Evolutionary conservation across 2,797 vertebrate genomes (phyloP).

Genomic region (Sphaeramia orbicularis): DNA sequence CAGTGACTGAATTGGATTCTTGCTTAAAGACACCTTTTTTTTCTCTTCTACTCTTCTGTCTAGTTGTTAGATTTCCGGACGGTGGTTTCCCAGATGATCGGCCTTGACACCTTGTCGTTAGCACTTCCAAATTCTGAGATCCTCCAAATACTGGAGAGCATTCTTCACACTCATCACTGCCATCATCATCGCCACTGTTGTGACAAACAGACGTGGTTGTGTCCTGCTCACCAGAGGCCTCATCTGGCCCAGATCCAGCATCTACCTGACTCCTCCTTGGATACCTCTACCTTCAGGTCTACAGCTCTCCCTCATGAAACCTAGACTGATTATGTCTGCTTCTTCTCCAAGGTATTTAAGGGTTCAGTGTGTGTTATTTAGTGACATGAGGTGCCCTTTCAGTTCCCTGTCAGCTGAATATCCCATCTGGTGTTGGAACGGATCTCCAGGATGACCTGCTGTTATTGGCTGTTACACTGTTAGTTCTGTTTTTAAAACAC

Average conservation of each 20-base stretch:
- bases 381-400: too few relatives aligned
- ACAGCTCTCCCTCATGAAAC: conserved; percentile 21
- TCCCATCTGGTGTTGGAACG: too few relatives aligned
- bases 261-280: conserved; percentile 19
- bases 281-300: conserved; percentile 33
- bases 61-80: conserved; percentile 90
- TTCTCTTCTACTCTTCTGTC: conserved; percentile 28
- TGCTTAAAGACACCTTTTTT: too few relatives aligned
- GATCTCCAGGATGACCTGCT: too few relatives aligned
- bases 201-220: conserved; percentile 31
- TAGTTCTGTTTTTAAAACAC: too few relatives aligned
- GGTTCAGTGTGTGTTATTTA: neutral
- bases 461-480: too few relatives aligned
- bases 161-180: conserved; percentile 84
- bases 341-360: conserved; percentile 9
- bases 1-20: too few relatives aligned
- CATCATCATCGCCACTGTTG: conserved; percentile 62
- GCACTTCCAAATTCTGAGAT: conserved; percentile 89
- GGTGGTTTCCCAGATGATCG: conserved; percentile 88
- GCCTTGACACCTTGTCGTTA: conserved; percentile 77
- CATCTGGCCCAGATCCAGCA: conserved; percentile 43
- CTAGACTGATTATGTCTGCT: conserved; percentile 1
- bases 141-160: conserved; percentile 86
- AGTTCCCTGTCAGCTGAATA: too few relatives aligned
- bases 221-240: conserved; percentile 53